Conservation (phyloP, 1,140 invertebrate species). For the Drosophila paulistorum region DNA sequence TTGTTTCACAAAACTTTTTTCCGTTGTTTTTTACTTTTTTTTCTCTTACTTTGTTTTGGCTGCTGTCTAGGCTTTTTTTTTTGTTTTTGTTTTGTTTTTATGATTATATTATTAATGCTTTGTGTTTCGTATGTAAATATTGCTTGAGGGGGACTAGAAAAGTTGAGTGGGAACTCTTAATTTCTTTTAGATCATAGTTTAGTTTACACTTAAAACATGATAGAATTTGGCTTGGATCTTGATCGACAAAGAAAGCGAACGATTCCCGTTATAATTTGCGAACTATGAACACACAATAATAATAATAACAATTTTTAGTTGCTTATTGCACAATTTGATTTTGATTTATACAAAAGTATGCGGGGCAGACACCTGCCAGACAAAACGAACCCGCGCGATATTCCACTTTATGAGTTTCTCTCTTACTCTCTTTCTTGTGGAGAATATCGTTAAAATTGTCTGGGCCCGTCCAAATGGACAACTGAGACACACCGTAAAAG, state of each 20-base stretch:
- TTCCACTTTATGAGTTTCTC: conserved; percentile 18
- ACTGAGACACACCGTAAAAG: conserved; percentile 7
- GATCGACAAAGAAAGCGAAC: conserved; percentile 38
- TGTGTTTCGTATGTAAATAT: conserved; percentile 42
- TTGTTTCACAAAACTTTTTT: conserved; percentile 8
- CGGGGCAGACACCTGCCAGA: conserved; percentile 62
- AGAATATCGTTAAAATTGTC: conserved; percentile 18
- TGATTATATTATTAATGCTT: conserved; percentile 19
- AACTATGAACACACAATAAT: conserved; percentile 2
- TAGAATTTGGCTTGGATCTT: conserved; percentile 39
- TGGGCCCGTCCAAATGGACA: conserved; percentile 12
- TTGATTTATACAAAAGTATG: not conserved
- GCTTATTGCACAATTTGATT: conserved; percentile 66
- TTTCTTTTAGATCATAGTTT: conserved; percentile 40
- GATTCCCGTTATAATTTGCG: conserved; percentile 7
- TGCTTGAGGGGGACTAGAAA: conserved; percentile 73
- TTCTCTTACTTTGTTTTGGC: conserved; percentile 32
- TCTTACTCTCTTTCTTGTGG: conserved; percentile 12
- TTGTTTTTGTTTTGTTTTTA: conserved; percentile 21
- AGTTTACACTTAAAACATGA: conserved; percentile 49
- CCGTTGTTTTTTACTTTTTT: conserved; percentile 20
- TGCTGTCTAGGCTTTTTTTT: conserved; percentile 31
- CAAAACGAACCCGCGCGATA: conserved; percentile 53
- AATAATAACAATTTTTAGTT: not conserved
- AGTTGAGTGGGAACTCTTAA: conserved; percentile 38